A percentile compares a stretch with the other conserved stretches of the same genome.
Conservation (phyloP, 2,888 invertebrate genomes). For the Nesidiocoris tenuis region DNA sequence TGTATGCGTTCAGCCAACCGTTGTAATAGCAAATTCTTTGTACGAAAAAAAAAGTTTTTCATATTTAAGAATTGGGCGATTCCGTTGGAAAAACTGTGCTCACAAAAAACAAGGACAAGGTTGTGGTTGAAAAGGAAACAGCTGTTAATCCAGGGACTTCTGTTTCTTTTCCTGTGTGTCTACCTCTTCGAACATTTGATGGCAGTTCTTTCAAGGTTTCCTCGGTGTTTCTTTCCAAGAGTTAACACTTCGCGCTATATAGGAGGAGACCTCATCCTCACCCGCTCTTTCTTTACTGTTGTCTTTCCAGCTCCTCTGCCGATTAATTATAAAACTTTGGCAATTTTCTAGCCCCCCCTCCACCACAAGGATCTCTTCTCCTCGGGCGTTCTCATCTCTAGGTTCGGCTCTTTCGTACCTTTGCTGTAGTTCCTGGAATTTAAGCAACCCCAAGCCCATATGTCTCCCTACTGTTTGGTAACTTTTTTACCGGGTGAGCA, state of each 20-base stretch:
- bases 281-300: background rate
- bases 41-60: no score
- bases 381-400: background rate
- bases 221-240: background rate
- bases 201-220: background rate
- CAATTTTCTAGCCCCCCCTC: slow-evolving; percentile 30
- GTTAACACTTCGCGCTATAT: background rate
- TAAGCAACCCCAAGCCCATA: no score
- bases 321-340: slow-evolving; percentile 42
- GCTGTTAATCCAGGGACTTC: slow-evolving; percentile 2
- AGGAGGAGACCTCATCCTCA: background rate
- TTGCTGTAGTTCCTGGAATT: no score
- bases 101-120: no score
- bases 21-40: no score
- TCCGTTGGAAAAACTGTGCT: no score
- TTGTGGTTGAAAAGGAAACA: slow-evolving; percentile 13
- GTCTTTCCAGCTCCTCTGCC: background rate
- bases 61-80: no score
- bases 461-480: no score
- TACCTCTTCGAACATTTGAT: background rate
- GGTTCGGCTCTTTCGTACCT: no score
- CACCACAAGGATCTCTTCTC: background rate
- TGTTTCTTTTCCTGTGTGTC: background rate
- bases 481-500: no score
- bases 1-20: no score